phyloP scores from a whole-genome alignment of 1,140 invertebrate genomes.

The Mylabris phalerata region DNA sequence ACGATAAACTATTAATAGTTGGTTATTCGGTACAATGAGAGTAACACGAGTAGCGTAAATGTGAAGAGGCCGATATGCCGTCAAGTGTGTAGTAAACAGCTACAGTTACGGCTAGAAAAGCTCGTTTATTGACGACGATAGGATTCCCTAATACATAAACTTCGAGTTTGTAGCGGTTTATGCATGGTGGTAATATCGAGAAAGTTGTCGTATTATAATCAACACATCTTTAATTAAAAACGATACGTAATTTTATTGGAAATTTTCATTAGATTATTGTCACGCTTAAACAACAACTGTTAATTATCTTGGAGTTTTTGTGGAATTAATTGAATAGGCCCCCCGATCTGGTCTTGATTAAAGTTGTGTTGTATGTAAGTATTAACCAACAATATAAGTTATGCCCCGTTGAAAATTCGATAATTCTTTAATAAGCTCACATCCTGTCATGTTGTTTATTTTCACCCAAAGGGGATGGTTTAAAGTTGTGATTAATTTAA shows the following conservation, averaged over 20 bases:
- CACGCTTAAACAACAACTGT: slow-evolving; percentile 17
- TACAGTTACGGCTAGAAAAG: slow-evolving; percentile 11
- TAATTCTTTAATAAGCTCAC: slow-evolving; percentile 31
- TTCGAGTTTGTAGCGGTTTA: neutral
- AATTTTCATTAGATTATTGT: slow-evolving; percentile 2
- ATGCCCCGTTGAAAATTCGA: slow-evolving; percentile 30
- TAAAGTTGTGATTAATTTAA: neutral
- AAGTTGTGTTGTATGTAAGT: slow-evolving; percentile 2
- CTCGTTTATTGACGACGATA: slow-evolving; percentile 10
- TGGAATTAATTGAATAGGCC: no score
- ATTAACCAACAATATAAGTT: slow-evolving; percentile 17
- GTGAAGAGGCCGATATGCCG: slow-evolving; percentile 12
- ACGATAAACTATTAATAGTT: no score
- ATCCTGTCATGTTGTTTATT: slow-evolving; percentile 21
- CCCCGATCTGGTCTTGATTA: slow-evolving; percentile 3
- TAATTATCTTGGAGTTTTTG: slow-evolving; percentile 1
- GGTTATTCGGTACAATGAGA: neutral
- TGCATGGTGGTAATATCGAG: neutral
- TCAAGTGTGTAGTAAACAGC: slow-evolving; percentile 13
- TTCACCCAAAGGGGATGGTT: no score
- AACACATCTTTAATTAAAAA: slow-evolving; percentile 14
- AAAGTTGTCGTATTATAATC: neutral
- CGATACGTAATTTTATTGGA: no score
- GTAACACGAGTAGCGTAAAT: slow-evolving; percentile 14
- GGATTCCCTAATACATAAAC: neutral